phyloP scores from a whole-genome alignment of 2,797 vertebrate species.

The Aldrovandia affinis region DNA sequence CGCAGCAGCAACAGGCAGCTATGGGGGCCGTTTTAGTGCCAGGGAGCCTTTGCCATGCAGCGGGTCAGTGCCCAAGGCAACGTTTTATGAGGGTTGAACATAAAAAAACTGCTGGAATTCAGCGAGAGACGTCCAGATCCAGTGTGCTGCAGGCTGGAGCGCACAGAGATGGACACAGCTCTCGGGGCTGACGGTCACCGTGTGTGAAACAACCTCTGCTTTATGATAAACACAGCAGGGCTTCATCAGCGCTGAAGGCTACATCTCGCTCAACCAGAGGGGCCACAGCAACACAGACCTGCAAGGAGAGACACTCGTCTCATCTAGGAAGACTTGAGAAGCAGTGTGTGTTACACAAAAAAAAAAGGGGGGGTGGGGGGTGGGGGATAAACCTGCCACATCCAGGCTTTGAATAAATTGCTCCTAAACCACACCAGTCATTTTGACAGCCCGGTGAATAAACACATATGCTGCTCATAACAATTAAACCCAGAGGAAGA shows the following conservation, averaged over 20 bases:
- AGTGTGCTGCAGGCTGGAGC: neutral
- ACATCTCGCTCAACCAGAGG: neutral
- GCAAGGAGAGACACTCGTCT: neutral
- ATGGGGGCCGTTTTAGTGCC: too few relatives aligned
- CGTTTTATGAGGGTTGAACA: neutral
- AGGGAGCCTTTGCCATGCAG: neutral
- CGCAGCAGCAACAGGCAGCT: neutral
- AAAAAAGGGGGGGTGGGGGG: too few relatives aligned
- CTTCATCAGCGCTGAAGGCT: neutral
- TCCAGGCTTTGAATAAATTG: neutral
- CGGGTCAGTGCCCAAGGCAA: neutral
- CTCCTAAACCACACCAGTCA: neutral
- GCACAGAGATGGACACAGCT: neutral
- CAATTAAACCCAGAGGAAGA: neutral
- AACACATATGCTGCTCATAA: neutral
- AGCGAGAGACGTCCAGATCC: too few relatives aligned
- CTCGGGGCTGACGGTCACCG: neutral
- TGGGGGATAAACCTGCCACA: neutral
- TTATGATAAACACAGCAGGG: neutral
- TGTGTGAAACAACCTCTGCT: neutral
- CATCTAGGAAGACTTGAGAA: neutral
- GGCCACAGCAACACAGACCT: neutral
- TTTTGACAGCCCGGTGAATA: neutral
- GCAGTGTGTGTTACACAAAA: neutral
- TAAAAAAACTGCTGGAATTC: neutral